These are phyloP conservation scores for Oreonectes daqikongensis DNA, from an alignment of 2,797 vertebrate species.

Conservation along the genomic window DNA sequence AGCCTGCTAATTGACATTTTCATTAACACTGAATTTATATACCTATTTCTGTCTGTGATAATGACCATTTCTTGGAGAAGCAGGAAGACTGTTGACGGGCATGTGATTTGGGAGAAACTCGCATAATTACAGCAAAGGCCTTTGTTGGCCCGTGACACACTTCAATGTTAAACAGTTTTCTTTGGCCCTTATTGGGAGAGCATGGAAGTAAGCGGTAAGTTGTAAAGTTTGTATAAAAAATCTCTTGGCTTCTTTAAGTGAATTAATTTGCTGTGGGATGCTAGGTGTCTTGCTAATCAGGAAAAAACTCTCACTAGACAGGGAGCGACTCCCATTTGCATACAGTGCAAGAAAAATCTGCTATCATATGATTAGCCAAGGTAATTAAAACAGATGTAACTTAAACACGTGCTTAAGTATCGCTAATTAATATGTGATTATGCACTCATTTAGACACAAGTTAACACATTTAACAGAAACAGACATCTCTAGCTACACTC, in stretches of 20 bases:
- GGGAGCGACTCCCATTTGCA: slow-evolving; percentile 59
- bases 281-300: slow-evolving; percentile 39
- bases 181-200: not conserved
- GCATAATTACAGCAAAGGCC: slow-evolving; percentile 84
- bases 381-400: slow-evolving; percentile 73
- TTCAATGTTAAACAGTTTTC: not conserved
- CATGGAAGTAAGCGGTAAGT: not conserved
- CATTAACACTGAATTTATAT: slow-evolving; percentile 93
- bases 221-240: not conserved
- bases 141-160: slow-evolving; percentile 26
- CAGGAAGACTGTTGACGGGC: slow-evolving; percentile 84
- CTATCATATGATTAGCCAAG: slow-evolving; percentile 65
- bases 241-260: slow-evolving; percentile 15
- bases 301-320: slow-evolving; percentile 39
- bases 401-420: slow-evolving; percentile 69
- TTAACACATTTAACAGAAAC: slow-evolving; percentile 67
- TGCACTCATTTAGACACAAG: slow-evolving; percentile 69
- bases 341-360: slow-evolving; percentile 61
- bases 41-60: slow-evolving; percentile 90
- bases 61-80: slow-evolving; percentile 85
- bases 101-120: slow-evolving; percentile 80
- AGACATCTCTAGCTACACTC: slow-evolving; percentile 65
- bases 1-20: slow-evolving; percentile 90
- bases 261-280: slow-evolving; percentile 36
- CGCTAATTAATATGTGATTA: slow-evolving; percentile 72